phyloP scores from a whole-genome alignment of 1,140 invertebrate species.

The Magallana angulata region DNA sequence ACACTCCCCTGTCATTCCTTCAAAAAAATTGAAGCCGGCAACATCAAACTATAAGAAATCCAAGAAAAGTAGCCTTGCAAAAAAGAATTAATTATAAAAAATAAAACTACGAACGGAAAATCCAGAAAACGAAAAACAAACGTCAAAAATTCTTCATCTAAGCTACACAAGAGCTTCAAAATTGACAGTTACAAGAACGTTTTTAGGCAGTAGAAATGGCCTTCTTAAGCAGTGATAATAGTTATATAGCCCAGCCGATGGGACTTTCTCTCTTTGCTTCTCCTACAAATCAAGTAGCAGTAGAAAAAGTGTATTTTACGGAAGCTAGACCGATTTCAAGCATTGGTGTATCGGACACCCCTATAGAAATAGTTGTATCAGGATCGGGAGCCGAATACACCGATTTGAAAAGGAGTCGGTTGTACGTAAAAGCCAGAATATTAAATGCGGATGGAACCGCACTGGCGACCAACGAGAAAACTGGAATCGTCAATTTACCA shows the following conservation, averaged over 20 bases:
- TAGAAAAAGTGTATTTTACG: slow-evolving; percentile 49
- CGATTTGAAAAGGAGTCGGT: slow-evolving; percentile 45
- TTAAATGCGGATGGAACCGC: slow-evolving; percentile 52
- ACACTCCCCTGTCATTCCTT: slow-evolving; percentile 40
- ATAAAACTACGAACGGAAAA: slow-evolving; percentile 30
- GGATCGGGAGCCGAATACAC: slow-evolving; percentile 55
- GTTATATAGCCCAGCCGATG: slow-evolving; percentile 42
- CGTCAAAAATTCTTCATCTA: slow-evolving; percentile 21
- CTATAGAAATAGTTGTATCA: slow-evolving; percentile 52
- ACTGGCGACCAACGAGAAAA: slow-evolving; percentile 48
- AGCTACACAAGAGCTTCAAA: slow-evolving; percentile 20
- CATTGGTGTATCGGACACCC: slow-evolving; percentile 34
- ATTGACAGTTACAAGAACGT: slow-evolving; percentile 37
- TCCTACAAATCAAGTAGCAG: slow-evolving; percentile 52
- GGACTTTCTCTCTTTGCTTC: slow-evolving; percentile 50
- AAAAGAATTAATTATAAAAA: background rate
- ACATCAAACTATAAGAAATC: slow-evolving; percentile 26
- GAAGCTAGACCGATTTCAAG: slow-evolving; percentile 47
- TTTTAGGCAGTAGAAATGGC: slow-evolving; percentile 41
- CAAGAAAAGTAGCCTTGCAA: slow-evolving; percentile 8
- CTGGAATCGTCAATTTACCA: slow-evolving; percentile 55
- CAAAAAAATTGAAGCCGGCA: slow-evolving; percentile 48
- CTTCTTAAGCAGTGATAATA: slow-evolving; percentile 47
- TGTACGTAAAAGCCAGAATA: slow-evolving; percentile 53
- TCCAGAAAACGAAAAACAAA: background rate